These are phyloP conservation scores for Austrofundulus limnaeus DNA, from an alignment of 2,113 vertebrate species.

Conservation along the genomic window DNA sequence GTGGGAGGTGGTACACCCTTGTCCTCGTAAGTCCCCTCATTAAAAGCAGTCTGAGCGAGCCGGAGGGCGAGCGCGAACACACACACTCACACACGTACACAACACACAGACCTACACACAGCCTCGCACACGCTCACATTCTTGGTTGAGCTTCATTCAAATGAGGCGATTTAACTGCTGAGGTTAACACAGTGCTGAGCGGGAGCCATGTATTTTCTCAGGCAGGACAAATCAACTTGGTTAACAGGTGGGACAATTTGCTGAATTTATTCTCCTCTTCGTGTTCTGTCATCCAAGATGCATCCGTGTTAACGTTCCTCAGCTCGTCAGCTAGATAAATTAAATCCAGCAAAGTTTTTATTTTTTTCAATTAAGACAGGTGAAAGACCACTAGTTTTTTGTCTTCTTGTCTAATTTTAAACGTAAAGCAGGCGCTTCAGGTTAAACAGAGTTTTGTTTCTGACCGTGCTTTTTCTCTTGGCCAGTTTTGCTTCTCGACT, in stretches of 20 bases:
- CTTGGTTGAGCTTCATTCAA: conserved; percentile 74
- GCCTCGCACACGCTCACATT: conserved; percentile 49
- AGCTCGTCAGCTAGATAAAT: neutral
- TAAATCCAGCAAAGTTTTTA: neutral
- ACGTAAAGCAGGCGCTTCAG: conserved; percentile 34
- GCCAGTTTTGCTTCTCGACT: conserved; percentile 66
- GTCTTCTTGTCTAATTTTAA: conserved; percentile 21
- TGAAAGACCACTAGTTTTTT: conserved; percentile 22
- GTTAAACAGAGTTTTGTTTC: conserved; percentile 59
- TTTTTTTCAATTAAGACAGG: conserved; percentile 2
- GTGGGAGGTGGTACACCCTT: conserved; percentile 77
- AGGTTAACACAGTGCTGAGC: conserved; percentile 72
- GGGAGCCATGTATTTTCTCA: conserved; percentile 75
- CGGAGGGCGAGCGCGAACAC: conserved; percentile 59
- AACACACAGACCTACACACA: conserved; percentile 33
- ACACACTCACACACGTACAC: conserved; percentile 22
- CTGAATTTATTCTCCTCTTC: conserved; percentile 21
- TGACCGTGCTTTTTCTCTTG: conserved; percentile 56
- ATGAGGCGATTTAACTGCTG: conserved; percentile 79
- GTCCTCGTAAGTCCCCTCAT: conserved; percentile 80
- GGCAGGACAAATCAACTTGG: conserved; percentile 71
- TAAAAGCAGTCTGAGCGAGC: conserved; percentile 77
- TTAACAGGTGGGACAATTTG: conserved; percentile 80
- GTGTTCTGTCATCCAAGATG: neutral
- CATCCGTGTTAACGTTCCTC: neutral